Evolutionary conservation across 2,113 vertebrate genomes (phyloP).

Genomic region (Phylloscopus trochiloides): DNA sequence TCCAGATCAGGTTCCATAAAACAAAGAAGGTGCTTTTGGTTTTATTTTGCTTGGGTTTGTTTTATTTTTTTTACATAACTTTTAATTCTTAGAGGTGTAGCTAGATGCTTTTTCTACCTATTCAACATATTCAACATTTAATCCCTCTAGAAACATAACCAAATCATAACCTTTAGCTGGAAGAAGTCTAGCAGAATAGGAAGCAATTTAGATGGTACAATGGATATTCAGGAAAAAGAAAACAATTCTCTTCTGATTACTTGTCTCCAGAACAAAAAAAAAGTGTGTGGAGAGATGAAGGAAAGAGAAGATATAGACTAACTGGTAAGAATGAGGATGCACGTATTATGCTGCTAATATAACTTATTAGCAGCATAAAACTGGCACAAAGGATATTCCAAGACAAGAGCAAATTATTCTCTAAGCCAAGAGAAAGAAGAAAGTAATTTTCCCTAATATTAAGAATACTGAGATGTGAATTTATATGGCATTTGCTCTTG

Average conservation of each 20-base stretch:
- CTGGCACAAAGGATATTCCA: neutral
- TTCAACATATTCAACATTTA: neutral
- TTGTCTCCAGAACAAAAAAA: neutral
- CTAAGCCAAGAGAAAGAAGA: neutral
- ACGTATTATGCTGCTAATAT: rapidly evolving
- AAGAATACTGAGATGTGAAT: neutral
- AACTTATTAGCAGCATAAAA: neutral
- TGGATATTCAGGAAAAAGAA: neutral
- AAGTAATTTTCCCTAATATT: neutral
- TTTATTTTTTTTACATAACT: neutral
- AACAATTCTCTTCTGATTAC: neutral
- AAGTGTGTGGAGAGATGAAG: neutral
- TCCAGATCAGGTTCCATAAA: neutral
- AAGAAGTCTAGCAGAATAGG: neutral
- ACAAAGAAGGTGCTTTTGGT: neutral
- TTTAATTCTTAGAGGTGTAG: neutral
- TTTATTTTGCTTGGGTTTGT: neutral
- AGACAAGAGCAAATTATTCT: neutral
- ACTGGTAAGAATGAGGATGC: neutral
- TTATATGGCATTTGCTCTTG: neutral
- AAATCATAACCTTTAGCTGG: neutral
- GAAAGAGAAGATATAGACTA: neutral
- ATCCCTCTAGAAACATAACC: neutral
- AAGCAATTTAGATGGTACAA: neutral
- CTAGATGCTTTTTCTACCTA: neutral